Base-by-base conservation (phyloP, 2,888 invertebrate species). In the Polylopha cassiicola region DNA sequence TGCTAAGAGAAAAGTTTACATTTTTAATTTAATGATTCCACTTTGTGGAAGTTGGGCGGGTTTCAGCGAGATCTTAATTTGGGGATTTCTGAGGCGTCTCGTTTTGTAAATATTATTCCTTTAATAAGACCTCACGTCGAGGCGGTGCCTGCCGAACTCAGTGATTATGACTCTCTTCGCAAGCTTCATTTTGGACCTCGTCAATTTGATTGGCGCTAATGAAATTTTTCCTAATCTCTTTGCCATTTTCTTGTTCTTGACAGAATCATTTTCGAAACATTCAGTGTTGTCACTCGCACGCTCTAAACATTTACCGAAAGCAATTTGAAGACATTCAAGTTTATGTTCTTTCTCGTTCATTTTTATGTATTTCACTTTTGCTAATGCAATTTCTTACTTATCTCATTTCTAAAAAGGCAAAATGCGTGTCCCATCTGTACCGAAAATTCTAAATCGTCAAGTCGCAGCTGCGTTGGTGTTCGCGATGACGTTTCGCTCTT, bases 1-100 rank as follows among this genome's bases (percentile, higher is more conserved):
- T 80, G 82, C 86, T 86, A 86, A 86, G 84, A 86, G 86, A 86
- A 86, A 86, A 86, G 86, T 86, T 86, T 84, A 82, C 84, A 82
- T 86, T 86, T 86, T 86, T 86, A 86, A 86, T 86, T 86, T 86
- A 86, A 86, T 86, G 86, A 86, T 86, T 86, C 84, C 85, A 86
- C 85, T 86, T 86, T 85, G 82, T 84, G 85, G 84, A 85, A 85
- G 85, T 84, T 85, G 84, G 85, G 84, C 84, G 85, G 85, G 82
- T 82, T 84, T 82, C 79, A 73, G 81, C 79, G 71, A 85, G 80
- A 85, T 85, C 85, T 85, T 85, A 85, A 85, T 85, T 85, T 85
- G 85, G 81, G 84, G 84, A 85, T 85, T 84, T 85, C 85, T 80
- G 80, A 82, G 84, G 85, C 85, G 84, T 85, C 82, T 84, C 84